A percentile compares a stretch with the other conserved stretches of the same genome.
phyloP scores from a whole-genome alignment of 1,140 invertebrate genomes.

The Ostrea edulis region DNA sequence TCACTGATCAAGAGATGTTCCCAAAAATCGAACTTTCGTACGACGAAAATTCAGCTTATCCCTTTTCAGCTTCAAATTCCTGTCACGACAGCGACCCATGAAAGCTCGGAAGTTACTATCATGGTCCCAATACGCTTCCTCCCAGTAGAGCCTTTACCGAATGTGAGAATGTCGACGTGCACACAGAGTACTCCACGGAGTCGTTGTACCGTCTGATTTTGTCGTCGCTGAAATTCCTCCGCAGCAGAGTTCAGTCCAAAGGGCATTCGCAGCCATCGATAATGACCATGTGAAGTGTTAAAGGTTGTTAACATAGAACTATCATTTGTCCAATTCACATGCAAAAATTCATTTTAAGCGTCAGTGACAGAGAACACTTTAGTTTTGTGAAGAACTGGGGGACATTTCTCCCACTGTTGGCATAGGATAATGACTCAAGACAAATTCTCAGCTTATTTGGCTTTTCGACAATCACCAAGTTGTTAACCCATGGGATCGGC shows the following conservation, averaged over 20 bases:
- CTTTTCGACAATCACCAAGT: constrained; percentile 79
- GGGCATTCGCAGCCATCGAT: constrained; percentile 29
- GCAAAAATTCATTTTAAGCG: constrained; percentile 79
- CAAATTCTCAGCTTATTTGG: constrained; percentile 61
- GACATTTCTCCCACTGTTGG: constrained; percentile 54
- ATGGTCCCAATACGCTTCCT: too few relatives aligned
- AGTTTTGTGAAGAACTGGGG: constrained; percentile 71
- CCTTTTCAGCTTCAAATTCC: too few relatives aligned
- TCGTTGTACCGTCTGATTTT: too few relatives aligned
- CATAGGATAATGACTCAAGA: constrained; percentile 57
- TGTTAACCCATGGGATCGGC: constrained; percentile 75
- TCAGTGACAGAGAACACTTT: constrained; percentile 80
- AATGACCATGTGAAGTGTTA: constrained; percentile 39
- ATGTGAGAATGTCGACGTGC: too few relatives aligned
- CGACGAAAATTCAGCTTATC: too few relatives aligned
- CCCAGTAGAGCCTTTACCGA: too few relatives aligned
- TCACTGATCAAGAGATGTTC: too few relatives aligned
- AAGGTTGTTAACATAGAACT: constrained; percentile 62
- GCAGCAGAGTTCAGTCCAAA: neutral
- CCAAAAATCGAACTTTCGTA: too few relatives aligned
- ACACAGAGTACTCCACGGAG: too few relatives aligned
- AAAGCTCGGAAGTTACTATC: too few relatives aligned
- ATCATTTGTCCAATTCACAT: constrained; percentile 75
- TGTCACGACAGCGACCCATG: too few relatives aligned
- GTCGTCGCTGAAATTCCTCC: too few relatives aligned